A percentile compares a stretch with the other conserved stretches of the same genome.
phyloP scores from a whole-genome alignment of 2,888 invertebrate genomes.

The Callinectes sapidus region DNA sequence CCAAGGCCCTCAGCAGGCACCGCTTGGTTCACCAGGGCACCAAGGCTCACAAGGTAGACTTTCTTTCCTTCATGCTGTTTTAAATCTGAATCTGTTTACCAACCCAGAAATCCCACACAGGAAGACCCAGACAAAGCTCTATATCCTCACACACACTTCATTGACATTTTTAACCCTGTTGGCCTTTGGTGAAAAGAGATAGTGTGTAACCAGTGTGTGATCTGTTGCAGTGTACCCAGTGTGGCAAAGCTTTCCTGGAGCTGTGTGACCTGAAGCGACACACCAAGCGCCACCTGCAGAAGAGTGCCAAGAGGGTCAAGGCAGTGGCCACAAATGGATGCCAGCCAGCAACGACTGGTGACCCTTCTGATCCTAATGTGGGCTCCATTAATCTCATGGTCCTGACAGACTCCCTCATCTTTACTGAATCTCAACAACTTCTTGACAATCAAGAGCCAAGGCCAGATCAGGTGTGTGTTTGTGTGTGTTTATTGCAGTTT shows the following conservation, averaged over 20 bases:
- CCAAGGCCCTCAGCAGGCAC: slow-evolving; percentile 62
- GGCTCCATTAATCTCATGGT: slow-evolving; percentile 62
- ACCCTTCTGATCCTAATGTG: slow-evolving; percentile 44
- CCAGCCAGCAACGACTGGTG: slow-evolving; percentile 18
- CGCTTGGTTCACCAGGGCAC: slow-evolving; percentile 47
- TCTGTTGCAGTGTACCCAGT: slow-evolving; percentile 55
- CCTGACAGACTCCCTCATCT: slow-evolving; percentile 54
- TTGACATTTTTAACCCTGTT: background rate
- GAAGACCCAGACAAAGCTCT: too few relatives aligned
- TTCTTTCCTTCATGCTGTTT: background rate
- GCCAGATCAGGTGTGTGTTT: slow-evolving; percentile 46
- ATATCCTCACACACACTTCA: background rate
- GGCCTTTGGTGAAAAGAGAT: too few relatives aligned
- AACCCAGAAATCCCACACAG: background rate
- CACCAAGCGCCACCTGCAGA: slow-evolving; percentile 54
- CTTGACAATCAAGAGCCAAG: slow-evolving; percentile 36
- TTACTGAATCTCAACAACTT: slow-evolving; percentile 56
- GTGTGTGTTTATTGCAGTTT: background rate
- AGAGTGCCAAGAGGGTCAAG: slow-evolving; percentile 44
- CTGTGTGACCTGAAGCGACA: slow-evolving; percentile 61
- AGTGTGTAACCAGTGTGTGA: background rate
- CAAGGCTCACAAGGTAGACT: background rate
- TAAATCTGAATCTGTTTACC: background rate
- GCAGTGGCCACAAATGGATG: background rate
- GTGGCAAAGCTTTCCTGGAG: slow-evolving; percentile 58